Evolutionary conservation across 2,888 invertebrate genomes (phyloP).

Genomic region (Drosophila histrio): DNA sequence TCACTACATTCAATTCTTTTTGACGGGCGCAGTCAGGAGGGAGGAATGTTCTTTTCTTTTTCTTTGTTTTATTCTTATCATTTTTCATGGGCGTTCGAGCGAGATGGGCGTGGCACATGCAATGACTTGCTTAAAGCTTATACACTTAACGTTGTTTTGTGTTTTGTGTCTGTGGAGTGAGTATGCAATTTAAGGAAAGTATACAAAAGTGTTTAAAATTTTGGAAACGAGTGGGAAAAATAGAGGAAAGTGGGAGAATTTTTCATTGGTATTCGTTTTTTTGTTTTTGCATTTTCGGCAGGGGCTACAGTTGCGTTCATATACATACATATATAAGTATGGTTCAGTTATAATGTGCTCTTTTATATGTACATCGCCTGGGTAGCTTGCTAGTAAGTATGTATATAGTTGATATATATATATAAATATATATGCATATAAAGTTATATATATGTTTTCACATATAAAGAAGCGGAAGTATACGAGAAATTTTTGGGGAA

Average conservation of each 20-base stretch:
- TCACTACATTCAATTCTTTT: conserved; percentile 56
- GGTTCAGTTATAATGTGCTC: conserved; percentile 61
- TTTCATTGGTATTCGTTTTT: conserved; percentile 9
- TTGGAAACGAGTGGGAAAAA: conserved; percentile 36
- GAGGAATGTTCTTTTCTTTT: conserved; percentile 42
- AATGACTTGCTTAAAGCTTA: conserved; percentile 76
- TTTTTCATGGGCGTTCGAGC: conserved; percentile 10
- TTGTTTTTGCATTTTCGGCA: conserved; percentile 45
- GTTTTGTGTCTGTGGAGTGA: conserved; percentile 13
- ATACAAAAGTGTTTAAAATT: conserved; percentile 10
- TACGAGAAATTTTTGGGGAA: conserved; percentile 27
- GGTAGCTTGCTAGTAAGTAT: conserved; percentile 79
- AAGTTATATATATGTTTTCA: conserved; percentile 8
- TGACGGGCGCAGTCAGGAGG: conserved; percentile 36
- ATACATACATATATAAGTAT: conserved; percentile 49
- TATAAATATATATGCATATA: conserved; percentile 44
- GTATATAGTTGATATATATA: conserved; percentile 54
- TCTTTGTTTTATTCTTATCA: background rate
- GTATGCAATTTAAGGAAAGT: conserved; percentile 13
- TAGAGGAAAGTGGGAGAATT: conserved; percentile 17
- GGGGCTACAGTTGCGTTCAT: conserved; percentile 75
- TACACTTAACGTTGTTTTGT: conserved; percentile 37
- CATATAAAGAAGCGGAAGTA: conserved; percentile 42
- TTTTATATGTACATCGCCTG: conserved; percentile 75
- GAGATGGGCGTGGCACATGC: conserved; percentile 65